These are phyloP conservation scores for Operophtera brumata DNA, from an alignment of 2,888 invertebrate genomes.

Conservation along the genomic window DNA sequence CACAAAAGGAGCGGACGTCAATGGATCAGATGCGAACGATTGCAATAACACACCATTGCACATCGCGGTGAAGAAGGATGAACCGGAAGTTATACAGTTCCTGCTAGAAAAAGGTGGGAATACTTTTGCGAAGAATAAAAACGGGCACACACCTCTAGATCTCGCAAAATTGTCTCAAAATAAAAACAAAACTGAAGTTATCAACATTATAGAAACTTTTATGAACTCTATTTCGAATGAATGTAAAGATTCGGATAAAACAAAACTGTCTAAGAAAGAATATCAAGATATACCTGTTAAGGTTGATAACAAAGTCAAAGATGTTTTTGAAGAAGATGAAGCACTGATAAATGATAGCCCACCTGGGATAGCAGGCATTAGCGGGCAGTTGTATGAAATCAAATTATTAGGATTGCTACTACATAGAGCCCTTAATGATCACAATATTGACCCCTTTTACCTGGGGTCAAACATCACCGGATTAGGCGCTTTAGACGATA, in stretches of 20 bases:
- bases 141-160: neutral
- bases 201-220: neutral
- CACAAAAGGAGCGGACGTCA: conserved; percentile 5
- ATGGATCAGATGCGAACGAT: conserved; percentile 12
- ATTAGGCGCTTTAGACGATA: conserved; percentile 37
- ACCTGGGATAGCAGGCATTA: conserved; percentile 7
- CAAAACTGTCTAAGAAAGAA: neutral
- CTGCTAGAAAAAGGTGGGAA: neutral
- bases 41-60: conserved; percentile 6
- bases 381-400: conserved; percentile 13
- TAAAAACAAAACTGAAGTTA: neutral
- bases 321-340: neutral
- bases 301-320: neutral
- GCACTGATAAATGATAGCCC: neutral
- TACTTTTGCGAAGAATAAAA: neutral
- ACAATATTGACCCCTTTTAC: conserved; percentile 4
- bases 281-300: neutral
- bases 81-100: conserved; percentile 4
- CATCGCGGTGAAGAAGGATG: conserved; percentile 4
- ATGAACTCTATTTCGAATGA: neutral
- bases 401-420: conserved; percentile 10
- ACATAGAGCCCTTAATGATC: conserved; percentile 21
- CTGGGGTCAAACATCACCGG: conserved; percentile 16
- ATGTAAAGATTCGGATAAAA: neutral
- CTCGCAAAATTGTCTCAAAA: neutral